Conservation (phyloP, 2,888 invertebrate species). For the Sympetrum striolatum region DNA sequence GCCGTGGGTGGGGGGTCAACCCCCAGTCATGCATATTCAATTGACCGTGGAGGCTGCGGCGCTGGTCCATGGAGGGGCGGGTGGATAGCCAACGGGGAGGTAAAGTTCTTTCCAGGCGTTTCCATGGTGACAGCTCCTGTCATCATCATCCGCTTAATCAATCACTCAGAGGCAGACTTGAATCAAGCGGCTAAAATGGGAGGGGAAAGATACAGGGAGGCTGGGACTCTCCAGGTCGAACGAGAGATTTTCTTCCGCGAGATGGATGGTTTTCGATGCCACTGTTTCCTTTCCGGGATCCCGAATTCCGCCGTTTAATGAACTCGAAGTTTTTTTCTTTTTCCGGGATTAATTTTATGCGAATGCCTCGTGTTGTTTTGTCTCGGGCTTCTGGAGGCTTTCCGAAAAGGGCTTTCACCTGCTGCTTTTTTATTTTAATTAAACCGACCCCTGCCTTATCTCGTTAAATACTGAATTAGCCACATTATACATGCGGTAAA, state of each 20-base stretch:
- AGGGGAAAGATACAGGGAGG: conserved; percentile 45
- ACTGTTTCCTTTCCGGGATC: too few species aligned
- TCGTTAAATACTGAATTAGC: too few species aligned
- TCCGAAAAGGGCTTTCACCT: too few species aligned
- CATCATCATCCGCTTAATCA: conserved; percentile 44
- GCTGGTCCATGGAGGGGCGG: neutral
- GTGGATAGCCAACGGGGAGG: neutral
- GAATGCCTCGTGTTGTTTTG: too few species aligned
- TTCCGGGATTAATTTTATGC: too few species aligned
- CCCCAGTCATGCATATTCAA: conserved; percentile 46
- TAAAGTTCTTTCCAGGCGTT: conserved; percentile 20
- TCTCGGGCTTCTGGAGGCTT: too few species aligned
- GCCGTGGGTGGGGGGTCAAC: neutral
- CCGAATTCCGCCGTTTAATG: too few species aligned
- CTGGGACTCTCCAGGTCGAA: conserved; percentile 46
- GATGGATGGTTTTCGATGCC: conserved; percentile 38
- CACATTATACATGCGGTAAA: too few species aligned
- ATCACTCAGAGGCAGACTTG: conserved; percentile 7
- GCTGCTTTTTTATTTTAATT: too few species aligned
- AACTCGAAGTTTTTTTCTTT: too few species aligned
- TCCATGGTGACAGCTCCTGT: conserved; percentile 35
- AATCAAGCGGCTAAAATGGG: conserved; percentile 16
- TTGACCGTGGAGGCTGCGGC: conserved; percentile 15
- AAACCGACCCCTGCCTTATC: too few species aligned
- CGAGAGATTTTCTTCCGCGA: conserved; percentile 50